Percentiles rank a stretch among this genome's conserved stretches.
phyloP scores from a whole-genome alignment of 2,113 vertebrate genomes.

The Cichladusa arquata region DNA sequence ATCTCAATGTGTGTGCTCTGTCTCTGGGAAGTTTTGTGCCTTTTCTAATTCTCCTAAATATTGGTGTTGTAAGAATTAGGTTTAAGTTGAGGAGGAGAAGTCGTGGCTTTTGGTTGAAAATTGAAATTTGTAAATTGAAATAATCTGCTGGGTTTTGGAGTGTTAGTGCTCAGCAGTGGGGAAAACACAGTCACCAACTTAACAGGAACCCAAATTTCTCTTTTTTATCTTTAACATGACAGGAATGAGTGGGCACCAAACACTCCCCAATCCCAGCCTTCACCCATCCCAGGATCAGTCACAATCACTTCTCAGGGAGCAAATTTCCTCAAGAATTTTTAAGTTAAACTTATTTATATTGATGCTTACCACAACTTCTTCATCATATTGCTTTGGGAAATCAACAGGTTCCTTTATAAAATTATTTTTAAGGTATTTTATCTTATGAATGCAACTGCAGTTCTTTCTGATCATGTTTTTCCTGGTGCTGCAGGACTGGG shows the following conservation, averaged over 20 bases:
- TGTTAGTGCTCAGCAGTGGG: background rate
- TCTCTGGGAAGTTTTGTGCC: background rate
- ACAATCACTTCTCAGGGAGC: background rate
- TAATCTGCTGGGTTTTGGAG: background rate
- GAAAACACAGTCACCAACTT: background rate
- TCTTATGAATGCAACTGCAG: background rate
- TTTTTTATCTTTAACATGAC: background rate
- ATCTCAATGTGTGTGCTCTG: background rate
- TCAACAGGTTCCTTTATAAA: background rate
- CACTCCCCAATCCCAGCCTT: background rate
- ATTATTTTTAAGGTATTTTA: background rate
- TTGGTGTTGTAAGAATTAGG: background rate
- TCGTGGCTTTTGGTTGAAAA: background rate
- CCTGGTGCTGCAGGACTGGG: background rate
- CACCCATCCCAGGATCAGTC: background rate
- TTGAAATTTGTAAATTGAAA: background rate
- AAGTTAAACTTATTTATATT: background rate
- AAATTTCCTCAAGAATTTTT: background rate
- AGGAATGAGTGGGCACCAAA: background rate
- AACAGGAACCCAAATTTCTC: background rate
- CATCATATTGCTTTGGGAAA: background rate
- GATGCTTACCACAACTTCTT: background rate
- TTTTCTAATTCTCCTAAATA: background rate
- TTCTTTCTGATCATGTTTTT: background rate
- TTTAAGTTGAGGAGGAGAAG: background rate